A percentile compares a stretch with the other conserved stretches of the same genome.
Conservation (phyloP, 2,113 vertebrate species). For the Castor canadensis region DNA sequence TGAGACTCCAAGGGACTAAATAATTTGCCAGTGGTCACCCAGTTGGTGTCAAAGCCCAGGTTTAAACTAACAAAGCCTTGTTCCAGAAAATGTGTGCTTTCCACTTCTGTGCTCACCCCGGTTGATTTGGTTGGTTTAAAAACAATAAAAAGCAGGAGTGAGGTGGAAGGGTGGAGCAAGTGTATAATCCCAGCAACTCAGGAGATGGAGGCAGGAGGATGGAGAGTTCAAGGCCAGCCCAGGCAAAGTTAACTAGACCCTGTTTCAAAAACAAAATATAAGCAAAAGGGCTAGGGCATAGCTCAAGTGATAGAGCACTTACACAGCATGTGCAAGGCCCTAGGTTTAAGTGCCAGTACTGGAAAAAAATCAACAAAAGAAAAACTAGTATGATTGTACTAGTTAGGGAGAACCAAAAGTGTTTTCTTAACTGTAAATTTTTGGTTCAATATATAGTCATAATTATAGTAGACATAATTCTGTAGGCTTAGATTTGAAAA, state of each 20-base stretch:
- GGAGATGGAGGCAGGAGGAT: no score
- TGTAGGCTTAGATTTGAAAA: not conserved
- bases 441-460: not conserved
- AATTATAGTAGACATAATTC: not conserved
- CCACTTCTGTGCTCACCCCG: not conserved
- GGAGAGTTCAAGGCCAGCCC: no score
- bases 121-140: conserved; percentile 20
- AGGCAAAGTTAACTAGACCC: no score
- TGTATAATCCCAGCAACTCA: no score
- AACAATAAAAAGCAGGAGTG: no score
- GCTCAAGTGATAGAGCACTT: no score
- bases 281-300: no score
- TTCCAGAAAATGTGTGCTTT: not conserved
- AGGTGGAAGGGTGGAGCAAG: no score
- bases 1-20: not conserved
- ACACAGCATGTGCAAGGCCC: no score
- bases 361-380: no score
- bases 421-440: not conserved
- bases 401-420: not conserved
- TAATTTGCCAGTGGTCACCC: not conserved
- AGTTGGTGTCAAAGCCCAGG: not conserved
- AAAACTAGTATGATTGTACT: not conserved
- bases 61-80: not conserved
- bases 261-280: no score
- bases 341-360: no score